A percentile compares a stretch with the other conserved stretches of the same genome.
Evolutionary conservation across 2,888 invertebrate genomes (phyloP).

Genomic region (Actias luna): DNA sequence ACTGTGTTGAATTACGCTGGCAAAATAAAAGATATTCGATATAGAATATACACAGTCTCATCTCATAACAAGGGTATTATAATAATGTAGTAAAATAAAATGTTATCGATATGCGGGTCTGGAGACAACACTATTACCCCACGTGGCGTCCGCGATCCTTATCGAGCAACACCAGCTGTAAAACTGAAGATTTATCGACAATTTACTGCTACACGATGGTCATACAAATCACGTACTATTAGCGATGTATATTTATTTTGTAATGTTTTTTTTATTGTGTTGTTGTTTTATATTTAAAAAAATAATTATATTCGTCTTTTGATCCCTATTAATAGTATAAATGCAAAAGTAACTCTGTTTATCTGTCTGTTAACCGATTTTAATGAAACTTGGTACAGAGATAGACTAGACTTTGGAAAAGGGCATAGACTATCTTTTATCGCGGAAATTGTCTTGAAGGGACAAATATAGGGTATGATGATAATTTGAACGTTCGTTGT

Average conservation of each 20-base stretch:
- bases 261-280: not conserved
- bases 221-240: constrained; percentile 78
- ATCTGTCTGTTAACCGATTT: no score
- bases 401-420: no score
- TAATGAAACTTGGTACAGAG: no score
- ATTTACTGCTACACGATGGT: constrained; percentile 66
- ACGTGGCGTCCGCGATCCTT: constrained; percentile 75
- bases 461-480: no score
- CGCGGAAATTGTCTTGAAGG: no score
- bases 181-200: constrained; percentile 80
- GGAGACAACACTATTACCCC: constrained; percentile 50
- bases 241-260: constrained; percentile 22
- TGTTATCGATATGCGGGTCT: constrained; percentile 19
- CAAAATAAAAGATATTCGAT: not conserved
- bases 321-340: no score
- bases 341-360: no score
- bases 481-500: no score
- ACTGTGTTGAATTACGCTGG: not conserved
- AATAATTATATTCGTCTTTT: not conserved
- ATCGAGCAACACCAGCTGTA: constrained; percentile 75
- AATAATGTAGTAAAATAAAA: constrained; percentile 25
- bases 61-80: not conserved
- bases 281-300: not conserved
- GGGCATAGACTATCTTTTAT: no score
- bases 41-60: no score